Evolutionary conservation across 2,113 vertebrate species (phyloP).

Genomic region (Apteryx mantelli): DNA sequence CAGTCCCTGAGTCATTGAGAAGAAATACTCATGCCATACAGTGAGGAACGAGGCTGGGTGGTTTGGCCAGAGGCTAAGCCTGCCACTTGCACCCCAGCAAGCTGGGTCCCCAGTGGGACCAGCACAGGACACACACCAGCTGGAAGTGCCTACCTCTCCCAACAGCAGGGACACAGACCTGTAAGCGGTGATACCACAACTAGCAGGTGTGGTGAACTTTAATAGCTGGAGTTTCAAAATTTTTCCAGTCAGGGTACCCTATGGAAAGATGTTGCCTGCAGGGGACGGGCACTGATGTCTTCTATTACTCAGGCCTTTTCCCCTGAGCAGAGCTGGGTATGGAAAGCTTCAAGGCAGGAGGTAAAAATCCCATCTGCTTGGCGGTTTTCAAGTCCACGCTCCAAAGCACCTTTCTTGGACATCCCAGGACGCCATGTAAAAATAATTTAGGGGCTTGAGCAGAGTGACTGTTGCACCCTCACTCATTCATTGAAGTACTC

Average conservation of each 20-base stretch:
- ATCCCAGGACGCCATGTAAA: background rate
- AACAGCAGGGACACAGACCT: background rate
- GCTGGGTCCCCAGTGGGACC: background rate
- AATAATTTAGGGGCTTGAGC: background rate
- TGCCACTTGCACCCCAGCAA: no score
- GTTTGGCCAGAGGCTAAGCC: no score
- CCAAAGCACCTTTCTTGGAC: background rate
- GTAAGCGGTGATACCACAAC: background rate
- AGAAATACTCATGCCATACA: no score
- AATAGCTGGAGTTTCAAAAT: background rate
- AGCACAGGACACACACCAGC: background rate
- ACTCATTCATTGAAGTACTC: background rate
- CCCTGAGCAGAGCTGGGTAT: background rate
- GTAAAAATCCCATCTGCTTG: background rate
- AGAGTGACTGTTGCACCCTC: rapidly evolving
- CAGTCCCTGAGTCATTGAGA: background rate
- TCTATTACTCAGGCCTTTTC: background rate
- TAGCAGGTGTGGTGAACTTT: background rate
- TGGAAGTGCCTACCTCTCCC: no score
- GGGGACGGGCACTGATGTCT: rapidly evolving
- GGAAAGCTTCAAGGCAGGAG: no score
- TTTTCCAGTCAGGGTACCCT: background rate
- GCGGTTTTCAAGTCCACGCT: background rate
- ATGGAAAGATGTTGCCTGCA: background rate
- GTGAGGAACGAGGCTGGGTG: no score